These are phyloP conservation scores for Numenius arquata DNA, from an alignment of 2,113 vertebrate genomes.

Conservation along the genomic window DNA sequence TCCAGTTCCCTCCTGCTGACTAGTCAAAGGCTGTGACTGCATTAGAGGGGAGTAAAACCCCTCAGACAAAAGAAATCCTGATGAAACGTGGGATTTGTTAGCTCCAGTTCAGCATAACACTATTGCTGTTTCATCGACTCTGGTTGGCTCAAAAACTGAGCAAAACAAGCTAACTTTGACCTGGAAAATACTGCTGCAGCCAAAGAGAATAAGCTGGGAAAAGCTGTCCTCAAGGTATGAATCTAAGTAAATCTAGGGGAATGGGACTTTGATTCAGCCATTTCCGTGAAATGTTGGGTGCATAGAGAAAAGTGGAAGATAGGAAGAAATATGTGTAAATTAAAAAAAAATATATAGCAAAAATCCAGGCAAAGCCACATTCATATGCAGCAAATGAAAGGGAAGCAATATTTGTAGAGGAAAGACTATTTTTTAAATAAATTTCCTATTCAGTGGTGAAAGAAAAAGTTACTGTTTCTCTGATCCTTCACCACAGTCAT, in stretches of 20 bases:
- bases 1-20: background rate
- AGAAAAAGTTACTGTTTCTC: background rate
- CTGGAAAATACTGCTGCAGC: background rate
- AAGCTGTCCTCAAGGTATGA: accelerated
- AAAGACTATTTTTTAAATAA: background rate
- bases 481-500: background rate
- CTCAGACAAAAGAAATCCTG: background rate
- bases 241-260: background rate
- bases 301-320: background rate
- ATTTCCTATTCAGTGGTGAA: background rate
- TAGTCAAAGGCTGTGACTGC: background rate
- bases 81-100: background rate
- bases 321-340: background rate
- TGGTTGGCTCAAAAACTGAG: background rate
- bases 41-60: background rate
- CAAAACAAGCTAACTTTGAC: background rate
- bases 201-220: background rate
- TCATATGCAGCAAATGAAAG: background rate
- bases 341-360: background rate
- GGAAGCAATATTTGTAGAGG: background rate
- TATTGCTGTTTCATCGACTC: background rate
- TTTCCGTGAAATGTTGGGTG: background rate
- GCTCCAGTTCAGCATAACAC: background rate
- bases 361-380: background rate
- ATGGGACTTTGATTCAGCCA: background rate